phyloP scores from a whole-genome alignment of 2,113 vertebrate genomes.

The Pantherophis guttatus region DNA sequence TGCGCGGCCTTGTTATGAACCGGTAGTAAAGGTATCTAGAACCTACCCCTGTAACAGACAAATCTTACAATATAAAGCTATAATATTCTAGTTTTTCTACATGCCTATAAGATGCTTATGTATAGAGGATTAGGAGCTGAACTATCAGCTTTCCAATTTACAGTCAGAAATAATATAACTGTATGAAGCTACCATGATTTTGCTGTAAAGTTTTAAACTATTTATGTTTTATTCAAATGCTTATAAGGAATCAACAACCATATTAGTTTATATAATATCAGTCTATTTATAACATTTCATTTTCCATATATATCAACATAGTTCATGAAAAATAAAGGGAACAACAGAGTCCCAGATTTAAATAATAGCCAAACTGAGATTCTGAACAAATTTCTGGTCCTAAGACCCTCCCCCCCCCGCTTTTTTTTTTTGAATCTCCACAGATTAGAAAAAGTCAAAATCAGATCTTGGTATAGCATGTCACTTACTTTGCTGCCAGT shows the following conservation, averaged over 20 bases:
- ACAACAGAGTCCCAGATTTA: background rate
- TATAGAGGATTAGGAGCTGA: background rate
- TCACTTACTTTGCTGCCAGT: constrained; percentile 92
- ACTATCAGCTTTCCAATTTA: background rate
- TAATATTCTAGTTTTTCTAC: background rate
- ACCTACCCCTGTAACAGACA: background rate
- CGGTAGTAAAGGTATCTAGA: too few species aligned
- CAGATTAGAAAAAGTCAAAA: background rate
- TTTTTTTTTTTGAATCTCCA: background rate
- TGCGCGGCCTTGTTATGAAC: too few species aligned
- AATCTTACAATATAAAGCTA: background rate
- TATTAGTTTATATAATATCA: background rate
- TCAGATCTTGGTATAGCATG: background rate
- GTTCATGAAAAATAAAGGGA: background rate
- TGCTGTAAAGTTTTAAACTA: background rate
- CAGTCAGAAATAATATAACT: background rate
- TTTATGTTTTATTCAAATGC: background rate
- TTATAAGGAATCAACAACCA: background rate
- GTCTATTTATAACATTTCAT: background rate
- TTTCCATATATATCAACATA: background rate
- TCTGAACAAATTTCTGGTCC: background rate
- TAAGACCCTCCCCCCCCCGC: background rate
- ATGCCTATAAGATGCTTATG: background rate
- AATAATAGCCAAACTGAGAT: background rate
- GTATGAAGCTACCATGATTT: background rate